Base-by-base conservation (phyloP, 2,113 vertebrate genomes). In the Heptranchias perlo region DNA sequence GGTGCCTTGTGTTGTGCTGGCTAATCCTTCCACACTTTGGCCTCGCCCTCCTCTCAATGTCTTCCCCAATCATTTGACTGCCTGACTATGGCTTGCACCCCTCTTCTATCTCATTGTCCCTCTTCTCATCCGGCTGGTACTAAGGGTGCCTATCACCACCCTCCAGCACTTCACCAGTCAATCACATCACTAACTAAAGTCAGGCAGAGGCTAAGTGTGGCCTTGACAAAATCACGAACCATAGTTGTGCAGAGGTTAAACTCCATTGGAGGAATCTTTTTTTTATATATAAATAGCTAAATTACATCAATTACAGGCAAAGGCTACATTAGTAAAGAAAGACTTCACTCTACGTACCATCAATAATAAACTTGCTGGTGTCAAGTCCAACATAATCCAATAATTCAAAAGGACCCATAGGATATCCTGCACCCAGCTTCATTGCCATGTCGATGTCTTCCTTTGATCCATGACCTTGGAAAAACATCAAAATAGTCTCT, bases 391-490 rank as follows among this genome's bases (percentile, higher is more conserved):
- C 98, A 0, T 99, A 99, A 97, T 99, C 99, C 18, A 98, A 96
- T 21, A 99, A 98, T 97, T 99, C 99, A 97, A 99, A 99, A 0
- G 99, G 99, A 25, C 99, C 99, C 99, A 99, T 99, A 61, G 99
- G 99, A 97, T 99, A 98, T 31, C 99, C 98, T 23, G 98, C 98
- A 2, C 99, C 99, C 11, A 99, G 97, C 97, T 99, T 99, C 99
- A 99, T 99, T 23, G 99, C 99, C 25, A 97, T 97, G 96, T 99
- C 99, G 54, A 99, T 99, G 97, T 99, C 99, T 96, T 99, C 99
- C 97, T 99, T 99, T 96, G 99, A 99, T 47, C 98, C 99, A 54
- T 99, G 98, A 91, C 99, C 99, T 99, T 96, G 44, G 96, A 39
- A 96, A 96, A 96, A 96, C 96, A 97, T 97, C 96, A 96, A 97